Evolutionary conservation across 2,113 vertebrate genomes (phyloP).

Genomic region (Clarias macrocephalus): DNA sequence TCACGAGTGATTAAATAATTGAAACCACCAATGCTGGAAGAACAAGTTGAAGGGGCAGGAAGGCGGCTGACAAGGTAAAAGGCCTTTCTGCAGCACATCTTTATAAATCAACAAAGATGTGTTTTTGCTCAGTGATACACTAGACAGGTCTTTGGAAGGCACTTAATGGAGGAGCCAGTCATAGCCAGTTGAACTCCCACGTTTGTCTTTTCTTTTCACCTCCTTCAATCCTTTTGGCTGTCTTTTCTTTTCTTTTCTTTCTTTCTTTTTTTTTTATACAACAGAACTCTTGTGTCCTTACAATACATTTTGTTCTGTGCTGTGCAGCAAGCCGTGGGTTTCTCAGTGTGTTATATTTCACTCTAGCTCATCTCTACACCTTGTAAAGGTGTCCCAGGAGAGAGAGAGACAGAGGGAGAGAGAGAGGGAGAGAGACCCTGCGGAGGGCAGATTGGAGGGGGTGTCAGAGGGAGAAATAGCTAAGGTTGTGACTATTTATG

Average conservation of each 20-base stretch:
- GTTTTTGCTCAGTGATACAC: constrained; percentile 38
- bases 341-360: constrained; percentile 69
- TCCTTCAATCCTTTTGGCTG: background rate
- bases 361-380: constrained; percentile 72
- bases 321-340: constrained; percentile 66
- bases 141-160: constrained; percentile 25
- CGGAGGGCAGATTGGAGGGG: constrained; percentile 40
- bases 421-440: background rate
- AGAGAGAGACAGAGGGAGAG: constrained; percentile 49
- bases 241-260: background rate
- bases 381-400: constrained; percentile 70
- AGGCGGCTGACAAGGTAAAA: constrained; percentile 29
- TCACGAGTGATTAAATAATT: constrained; percentile 7
- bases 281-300: constrained; percentile 45
- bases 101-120: constrained; percentile 44
- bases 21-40: background rate
- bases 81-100: constrained; percentile 19
- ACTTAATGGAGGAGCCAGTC: constrained; percentile 38
- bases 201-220: constrained; percentile 27
- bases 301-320: constrained; percentile 53
- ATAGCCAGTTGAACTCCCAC: constrained; percentile 38
- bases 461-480: constrained; percentile 55
- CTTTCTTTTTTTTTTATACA: constrained; percentile 1
- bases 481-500: constrained; percentile 70
- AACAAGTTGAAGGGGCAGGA: constrained; percentile 15